Evolutionary conservation across 2,888 invertebrate genomes (phyloP).

Genomic region (Papilio elwesi): DNA sequence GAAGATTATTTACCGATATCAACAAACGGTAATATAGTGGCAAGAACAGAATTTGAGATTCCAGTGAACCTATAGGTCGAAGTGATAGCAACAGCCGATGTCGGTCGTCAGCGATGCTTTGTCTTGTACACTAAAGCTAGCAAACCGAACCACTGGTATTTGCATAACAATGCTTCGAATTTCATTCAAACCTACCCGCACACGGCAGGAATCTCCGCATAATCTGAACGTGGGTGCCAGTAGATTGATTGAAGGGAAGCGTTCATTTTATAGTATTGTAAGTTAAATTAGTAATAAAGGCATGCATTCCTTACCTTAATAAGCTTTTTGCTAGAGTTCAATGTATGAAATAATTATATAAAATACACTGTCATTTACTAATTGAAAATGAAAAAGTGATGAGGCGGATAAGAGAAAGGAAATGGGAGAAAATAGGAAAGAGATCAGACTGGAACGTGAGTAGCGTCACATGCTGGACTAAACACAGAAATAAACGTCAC

Average conservation of each 20-base stretch:
- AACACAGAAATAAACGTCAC: no score
- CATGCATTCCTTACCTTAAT: neutral
- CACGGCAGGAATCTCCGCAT: slow-evolving; percentile 48
- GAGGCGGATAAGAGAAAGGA: no score
- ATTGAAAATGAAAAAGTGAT: no score
- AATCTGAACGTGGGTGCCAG: slow-evolving; percentile 46
- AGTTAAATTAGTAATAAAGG: slow-evolving; percentile 11
- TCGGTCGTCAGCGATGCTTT: slow-evolving; percentile 79
- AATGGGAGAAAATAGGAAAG: no score
- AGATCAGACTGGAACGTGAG: no score
- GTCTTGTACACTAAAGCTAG: slow-evolving; percentile 77
- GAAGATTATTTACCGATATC: slow-evolving; percentile 22
- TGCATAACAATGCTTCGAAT: slow-evolving; percentile 81
- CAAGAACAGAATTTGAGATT: slow-evolving; percentile 58
- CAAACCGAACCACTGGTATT: slow-evolving; percentile 77
- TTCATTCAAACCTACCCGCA: slow-evolving; percentile 66
- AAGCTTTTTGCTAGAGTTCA: neutral
- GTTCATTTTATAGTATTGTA: slow-evolving; percentile 27
- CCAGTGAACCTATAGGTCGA: slow-evolving; percentile 67
- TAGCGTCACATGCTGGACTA: no score
- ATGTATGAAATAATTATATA: no score
- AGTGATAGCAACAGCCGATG: slow-evolving; percentile 73
- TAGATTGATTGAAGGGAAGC: slow-evolving; percentile 36
- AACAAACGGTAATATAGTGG: slow-evolving; percentile 44
- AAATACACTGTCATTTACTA: no score